Base-by-base conservation (phyloP, 2,888 invertebrate species). In the Agrochola lychnidis region DNA sequence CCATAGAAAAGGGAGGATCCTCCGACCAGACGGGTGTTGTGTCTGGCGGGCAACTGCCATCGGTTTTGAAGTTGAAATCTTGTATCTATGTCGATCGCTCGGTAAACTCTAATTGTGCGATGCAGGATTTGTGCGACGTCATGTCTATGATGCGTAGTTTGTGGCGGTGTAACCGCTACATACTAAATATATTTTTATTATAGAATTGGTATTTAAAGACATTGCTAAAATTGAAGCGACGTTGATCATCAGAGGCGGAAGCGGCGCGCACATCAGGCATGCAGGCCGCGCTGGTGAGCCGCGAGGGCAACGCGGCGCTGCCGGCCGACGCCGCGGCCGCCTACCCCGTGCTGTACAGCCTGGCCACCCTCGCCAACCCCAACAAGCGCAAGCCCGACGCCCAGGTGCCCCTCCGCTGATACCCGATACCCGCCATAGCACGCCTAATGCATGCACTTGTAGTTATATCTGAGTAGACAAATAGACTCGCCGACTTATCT, bases 251-350 rank as follows among this genome's bases (percentile, higher is more conserved):
- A 99, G 99, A 99, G 96, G 99, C 98, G 0, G 97, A 97, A 91
- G 99, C 99, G 69, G 99, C 99, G 0, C 97, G 97, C 63, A 93
- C 96, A 53, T 98, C 98, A 0, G 99, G 98, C 19, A 84, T 99
- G 76, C 96, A 97, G 66, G 96, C 97, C 19, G 97, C 97, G 7
- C 93, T 99, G 45, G 97, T 99, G 4, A 96, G 97, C 73, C 97
- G 99, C 82, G 98, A 98, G 82, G 99, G 99, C 72, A 99, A 99
- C 94, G 97, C 97, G 0, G 96, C 97, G 1, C 95, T 99, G 0
- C 97, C 98, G 16, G 97, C 97, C 25, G 97, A 97, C 9, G 95
- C 95, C 70, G 87, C 93, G 2, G 90, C 93, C 16, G 88, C 94
- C 42, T 98, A 97, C 92, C 94, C 96, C 19, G 96, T 97, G 53